A percentile compares a stretch with the other conserved stretches of the same genome.
Conservation (phyloP, 2,113 vertebrate genomes). For the Syngnathus typhle region DNA sequence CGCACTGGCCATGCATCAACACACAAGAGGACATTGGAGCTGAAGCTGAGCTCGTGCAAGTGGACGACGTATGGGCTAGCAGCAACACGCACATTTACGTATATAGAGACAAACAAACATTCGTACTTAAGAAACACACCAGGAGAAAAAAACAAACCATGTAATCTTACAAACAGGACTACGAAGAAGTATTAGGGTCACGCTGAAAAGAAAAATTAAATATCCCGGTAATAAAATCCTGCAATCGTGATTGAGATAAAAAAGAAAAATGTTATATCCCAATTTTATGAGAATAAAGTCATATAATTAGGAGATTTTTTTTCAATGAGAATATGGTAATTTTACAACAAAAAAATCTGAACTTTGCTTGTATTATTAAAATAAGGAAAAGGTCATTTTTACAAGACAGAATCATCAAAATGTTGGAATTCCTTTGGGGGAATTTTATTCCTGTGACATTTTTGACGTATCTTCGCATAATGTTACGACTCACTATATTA, state of each 20-base stretch:
- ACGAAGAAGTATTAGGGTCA: background rate
- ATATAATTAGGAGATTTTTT: background rate
- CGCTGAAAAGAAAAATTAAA: background rate
- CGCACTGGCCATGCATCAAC: constrained; percentile 77
- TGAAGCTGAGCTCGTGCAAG: constrained; percentile 70
- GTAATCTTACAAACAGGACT: constrained; percentile 38
- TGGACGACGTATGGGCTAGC: constrained; percentile 65
- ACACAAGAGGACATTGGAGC: constrained; percentile 64
- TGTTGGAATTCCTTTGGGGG: background rate
- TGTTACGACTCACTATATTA: background rate
- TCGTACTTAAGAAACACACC: constrained; percentile 31
- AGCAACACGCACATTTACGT: constrained; percentile 19
- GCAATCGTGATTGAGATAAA: background rate
- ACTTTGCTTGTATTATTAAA: background rate
- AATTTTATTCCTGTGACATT: background rate
- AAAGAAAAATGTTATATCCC: background rate
- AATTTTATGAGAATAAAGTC: background rate
- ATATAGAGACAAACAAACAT: constrained; percentile 4
- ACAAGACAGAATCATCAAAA: background rate
- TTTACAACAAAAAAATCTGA: background rate
- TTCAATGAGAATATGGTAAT: no score
- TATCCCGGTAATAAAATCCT: background rate
- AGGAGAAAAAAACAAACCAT: constrained; percentile 12
- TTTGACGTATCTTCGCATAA: background rate
- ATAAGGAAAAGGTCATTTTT: background rate